Base-by-base conservation (phyloP, 2,797 vertebrate genomes). In the Tenualosa thibaudeaui region DNA sequence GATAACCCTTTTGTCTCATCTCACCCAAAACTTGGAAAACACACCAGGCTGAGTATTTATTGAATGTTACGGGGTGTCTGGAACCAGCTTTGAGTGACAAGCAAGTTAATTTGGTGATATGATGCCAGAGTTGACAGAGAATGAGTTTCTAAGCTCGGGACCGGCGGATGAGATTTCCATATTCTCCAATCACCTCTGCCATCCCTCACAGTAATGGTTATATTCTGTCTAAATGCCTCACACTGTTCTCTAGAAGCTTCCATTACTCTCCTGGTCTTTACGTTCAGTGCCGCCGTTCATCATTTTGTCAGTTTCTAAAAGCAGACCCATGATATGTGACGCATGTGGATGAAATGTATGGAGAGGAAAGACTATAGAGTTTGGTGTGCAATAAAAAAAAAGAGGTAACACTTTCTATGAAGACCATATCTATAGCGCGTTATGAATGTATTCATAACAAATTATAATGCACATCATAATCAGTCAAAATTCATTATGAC, bases 1-100 rank as follows among this genome's bases (percentile, higher is more conserved):
- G 5, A 75, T 37, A 40, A 43, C 68, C 68, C 68, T 40, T 37
- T 75, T 37, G 5, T 43, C 17, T 75, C 68, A 75, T 75, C 68
- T 43, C 15, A 5, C 13, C 68, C 31, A 0, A 75, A 40, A 19
- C 1, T 15, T 17, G 37, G 13, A 75, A 22, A 75, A 43, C 5
- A 6, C 37, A 37, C 68, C 31, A 43, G 5, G 40, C 31, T 40
- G 15, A 19, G 37, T 17, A 75, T 43, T 75, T 75, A 75, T 75
- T 75, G 68, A 43, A 75, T 75, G 68, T 75, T 75, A 43, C 37
- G 31, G 9, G 31, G 15, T 43, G 68, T 75, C 68, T 75, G 37
- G 68, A 43, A 43, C 68, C 43, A 17, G 68, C 68, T 40, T 75
- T 75, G 68, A 75, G 68, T 75, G 68, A 75, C 68, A 75, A 37